These are phyloP conservation scores for Cheirogaleus medius DNA, from an alignment of 2,113 vertebrate genomes.

Conservation along the genomic window DNA sequence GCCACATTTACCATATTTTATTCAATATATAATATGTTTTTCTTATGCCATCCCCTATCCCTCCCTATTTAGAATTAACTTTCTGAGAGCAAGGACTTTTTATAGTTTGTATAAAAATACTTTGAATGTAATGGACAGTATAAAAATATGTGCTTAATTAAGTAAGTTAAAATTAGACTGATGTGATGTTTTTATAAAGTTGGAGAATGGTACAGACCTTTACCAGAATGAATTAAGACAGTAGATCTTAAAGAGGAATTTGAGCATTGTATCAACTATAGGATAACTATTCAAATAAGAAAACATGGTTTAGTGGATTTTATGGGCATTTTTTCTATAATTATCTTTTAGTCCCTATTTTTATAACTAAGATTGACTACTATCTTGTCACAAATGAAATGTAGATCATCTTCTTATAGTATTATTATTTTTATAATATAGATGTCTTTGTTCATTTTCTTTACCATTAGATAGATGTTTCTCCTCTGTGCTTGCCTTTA, in stretches of 20 bases:
- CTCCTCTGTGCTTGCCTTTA: not conserved
- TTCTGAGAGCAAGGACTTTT: not conserved
- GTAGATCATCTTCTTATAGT: not conserved
- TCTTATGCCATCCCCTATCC: not conserved
- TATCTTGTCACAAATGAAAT: not conserved
- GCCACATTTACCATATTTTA: not conserved
- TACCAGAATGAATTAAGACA: not conserved
- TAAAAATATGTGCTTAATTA: not conserved
- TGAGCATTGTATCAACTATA: not conserved
- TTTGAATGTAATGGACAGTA: not conserved
- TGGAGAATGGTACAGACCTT: not conserved
- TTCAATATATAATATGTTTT: not conserved
- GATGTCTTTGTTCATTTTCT: constrained; percentile 13
- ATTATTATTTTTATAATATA: not conserved
- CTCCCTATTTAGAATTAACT: not conserved
- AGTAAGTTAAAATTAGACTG: not conserved
- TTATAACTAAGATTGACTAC: not conserved
- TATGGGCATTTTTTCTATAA: not conserved
- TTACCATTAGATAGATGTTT: not conserved
- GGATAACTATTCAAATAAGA: not conserved
- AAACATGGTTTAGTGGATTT: not conserved
- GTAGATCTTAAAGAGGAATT: not conserved
- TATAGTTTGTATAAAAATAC: not conserved
- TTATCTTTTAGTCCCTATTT: constrained; percentile 2
- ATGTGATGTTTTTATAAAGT: not conserved